Percentiles rank a stretch among this genome's conserved stretches.
Evolutionary conservation across 2,113 vertebrate genomes (phyloP).

Genomic region (Ondatra zibethicus): DNA sequence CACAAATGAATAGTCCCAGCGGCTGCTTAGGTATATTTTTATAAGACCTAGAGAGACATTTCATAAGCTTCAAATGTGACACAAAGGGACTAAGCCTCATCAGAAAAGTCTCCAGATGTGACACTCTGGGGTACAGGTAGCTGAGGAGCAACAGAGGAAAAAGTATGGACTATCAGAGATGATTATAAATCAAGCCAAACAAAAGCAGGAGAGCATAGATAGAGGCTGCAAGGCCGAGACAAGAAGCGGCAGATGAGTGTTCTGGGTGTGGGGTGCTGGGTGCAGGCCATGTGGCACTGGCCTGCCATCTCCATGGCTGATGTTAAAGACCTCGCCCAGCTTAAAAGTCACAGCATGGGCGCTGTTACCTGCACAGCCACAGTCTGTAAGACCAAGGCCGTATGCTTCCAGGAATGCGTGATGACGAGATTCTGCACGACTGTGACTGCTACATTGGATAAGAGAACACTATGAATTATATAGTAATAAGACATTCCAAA

Average conservation of each 20-base stretch:
- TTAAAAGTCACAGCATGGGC: not conserved
- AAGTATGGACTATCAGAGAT: not conserved
- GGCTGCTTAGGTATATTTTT: not conserved
- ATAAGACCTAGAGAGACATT: conserved; percentile 16
- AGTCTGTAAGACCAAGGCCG: not conserved
- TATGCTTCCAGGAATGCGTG: not conserved
- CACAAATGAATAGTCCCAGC: not conserved
- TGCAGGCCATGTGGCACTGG: not conserved
- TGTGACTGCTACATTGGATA: not conserved
- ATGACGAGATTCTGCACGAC: not conserved
- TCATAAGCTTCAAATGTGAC: not conserved
- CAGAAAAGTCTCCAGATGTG: not conserved
- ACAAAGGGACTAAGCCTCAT: not conserved
- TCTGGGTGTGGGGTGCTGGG: not conserved
- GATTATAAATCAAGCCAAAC: not conserved
- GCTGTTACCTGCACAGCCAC: not conserved
- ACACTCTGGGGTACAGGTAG: not conserved
- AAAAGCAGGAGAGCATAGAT: not conserved
- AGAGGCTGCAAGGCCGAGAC: not conserved
- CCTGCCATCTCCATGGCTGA: not conserved
- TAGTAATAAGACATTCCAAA: conserved; percentile 9
- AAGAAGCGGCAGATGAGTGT: not conserved
- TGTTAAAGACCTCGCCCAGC: not conserved
- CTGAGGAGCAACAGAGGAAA: not conserved
- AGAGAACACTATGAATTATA: conserved; percentile 6